Base-by-base conservation (phyloP, 1,140 invertebrate species). In the Dolichoris vasculosae region DNA sequence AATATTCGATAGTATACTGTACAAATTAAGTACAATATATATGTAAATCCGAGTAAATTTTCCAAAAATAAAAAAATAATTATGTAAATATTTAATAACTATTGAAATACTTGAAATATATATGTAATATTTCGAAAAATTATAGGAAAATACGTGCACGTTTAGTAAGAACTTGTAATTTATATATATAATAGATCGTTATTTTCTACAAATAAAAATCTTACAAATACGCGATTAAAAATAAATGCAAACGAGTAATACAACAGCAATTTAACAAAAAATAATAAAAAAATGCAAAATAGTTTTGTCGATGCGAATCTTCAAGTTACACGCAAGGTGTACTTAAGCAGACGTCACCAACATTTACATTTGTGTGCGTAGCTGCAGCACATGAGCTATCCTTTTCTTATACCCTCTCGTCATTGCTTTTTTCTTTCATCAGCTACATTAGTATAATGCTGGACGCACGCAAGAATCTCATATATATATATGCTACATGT, bases 371-470 rank as follows among this genome's bases (percentile, higher is more conserved):
- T 38, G 46, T 30, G 55, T 17, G 32, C 78, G 78, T 55, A 43
- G 59, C 85, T 59, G 35, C 55, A 26, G 78, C 63, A 67, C 77
- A 81, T 59, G 63, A 86, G 75, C 46, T 32, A 73, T 79, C 30
- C 80, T 73, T 69, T 83, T 69, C n/a, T 82, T 38, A 1, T 7
- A 30, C 81, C n/a, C 69, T 35, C 75, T 40, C 15, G 23, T 26
- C 48, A 26, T 40, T 26, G 43, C 73, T 63, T 48, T 35, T 67
- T 76, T 51, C 30, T 38, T 13, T 20, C 59, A 6, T 84, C 63
- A 69, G 48, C 67, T 71, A 76, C 82, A 91, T 90, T 91, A 91
- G 87, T 88, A 89, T 90, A 90, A 89, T 82, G 88, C 86, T 87
- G 86, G 87, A 90, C 88, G 89, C 88, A 89, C 87, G 90, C 89